phyloP scores from a whole-genome alignment of 2,888 invertebrate species.

The Chloroclystis v-ata region DNA sequence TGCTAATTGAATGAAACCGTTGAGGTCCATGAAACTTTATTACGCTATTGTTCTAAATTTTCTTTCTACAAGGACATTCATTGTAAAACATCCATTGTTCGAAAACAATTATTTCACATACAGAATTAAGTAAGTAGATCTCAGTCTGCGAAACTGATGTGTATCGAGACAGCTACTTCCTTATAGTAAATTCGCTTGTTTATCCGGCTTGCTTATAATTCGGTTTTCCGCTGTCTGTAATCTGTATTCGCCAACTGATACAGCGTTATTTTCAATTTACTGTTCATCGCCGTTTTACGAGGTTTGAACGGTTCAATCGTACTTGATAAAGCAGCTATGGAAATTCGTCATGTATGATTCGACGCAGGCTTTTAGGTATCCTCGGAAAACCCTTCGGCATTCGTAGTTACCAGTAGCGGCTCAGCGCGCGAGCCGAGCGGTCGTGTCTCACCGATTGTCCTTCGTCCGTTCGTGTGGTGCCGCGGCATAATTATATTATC shows the following conservation, averaged over 20 bases:
- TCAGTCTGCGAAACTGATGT: conserved; percentile 33
- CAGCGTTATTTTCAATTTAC: conserved; percentile 6
- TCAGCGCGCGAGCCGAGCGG: conserved; percentile 51
- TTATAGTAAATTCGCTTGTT: conserved; percentile 36
- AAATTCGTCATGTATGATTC: conserved; percentile 12
- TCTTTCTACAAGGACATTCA: conserved; percentile 27
- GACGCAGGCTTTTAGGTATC: conserved; percentile 3
- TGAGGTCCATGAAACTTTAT: conserved; percentile 26
- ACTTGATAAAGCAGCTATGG: conserved; percentile 20
- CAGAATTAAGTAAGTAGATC: conserved; percentile 29
- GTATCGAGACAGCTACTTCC: conserved; percentile 34
- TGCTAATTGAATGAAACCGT: not conserved
- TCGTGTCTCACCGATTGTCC: conserved; percentile 29
- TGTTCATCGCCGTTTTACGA: conserved; percentile 10
- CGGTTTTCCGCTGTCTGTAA: conserved; percentile 9
- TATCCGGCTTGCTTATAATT: conserved; percentile 31
- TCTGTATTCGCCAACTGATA: not conserved
- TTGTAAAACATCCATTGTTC: conserved; percentile 33
- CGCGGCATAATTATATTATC: conserved; percentile 35
- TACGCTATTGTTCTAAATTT: conserved; percentile 35
- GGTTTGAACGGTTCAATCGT: not conserved
- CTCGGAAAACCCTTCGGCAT: conserved; percentile 24
- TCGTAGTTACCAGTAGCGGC: conserved; percentile 46
- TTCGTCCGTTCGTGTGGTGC: conserved; percentile 9
- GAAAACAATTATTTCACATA: conserved; percentile 38